These are phyloP conservation scores for Sitta carolinensis DNA, from an alignment of 2,797 vertebrate species.

Conservation along the genomic window DNA sequence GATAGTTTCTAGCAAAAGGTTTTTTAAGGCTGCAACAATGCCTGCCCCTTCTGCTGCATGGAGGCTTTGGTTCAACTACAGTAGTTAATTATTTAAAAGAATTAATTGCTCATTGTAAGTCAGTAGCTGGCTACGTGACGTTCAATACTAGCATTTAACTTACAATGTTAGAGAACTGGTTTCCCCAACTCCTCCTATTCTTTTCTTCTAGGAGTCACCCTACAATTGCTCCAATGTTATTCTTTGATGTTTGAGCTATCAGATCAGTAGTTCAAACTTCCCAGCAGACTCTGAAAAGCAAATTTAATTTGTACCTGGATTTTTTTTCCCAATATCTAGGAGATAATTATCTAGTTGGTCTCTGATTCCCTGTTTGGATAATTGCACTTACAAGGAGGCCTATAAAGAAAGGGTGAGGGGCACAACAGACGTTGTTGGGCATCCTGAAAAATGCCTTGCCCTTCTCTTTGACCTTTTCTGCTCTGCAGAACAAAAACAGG, in stretches of 20 bases:
- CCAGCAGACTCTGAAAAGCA: not conserved
- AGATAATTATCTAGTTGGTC: not conserved
- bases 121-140: not conserved
- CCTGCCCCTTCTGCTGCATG: not conserved
- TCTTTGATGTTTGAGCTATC: not conserved
- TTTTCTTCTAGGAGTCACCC: not conserved
- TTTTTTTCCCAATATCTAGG: not conserved
- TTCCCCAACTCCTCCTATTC: not conserved
- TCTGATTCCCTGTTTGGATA: not conserved
- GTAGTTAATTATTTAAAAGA: conserved; percentile 6
- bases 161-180: not conserved
- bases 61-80: not conserved
- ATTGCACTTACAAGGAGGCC: not conserved
- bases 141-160: not conserved
- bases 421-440: not conserved
- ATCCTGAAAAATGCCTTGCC: not conserved
- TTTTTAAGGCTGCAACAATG: not conserved
- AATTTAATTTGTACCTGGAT: conserved; percentile 7
- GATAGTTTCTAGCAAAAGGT: not conserved
- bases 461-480: not conserved
- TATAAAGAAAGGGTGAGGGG: not conserved
- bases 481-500: not conserved
- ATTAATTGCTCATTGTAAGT: not conserved
- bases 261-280: not conserved
- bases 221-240: not conserved